Percentiles rank a stretch among this genome's conserved stretches.
Evolutionary conservation across 2,888 invertebrate species (phyloP).

Genomic region (Athalia circularis): DNA sequence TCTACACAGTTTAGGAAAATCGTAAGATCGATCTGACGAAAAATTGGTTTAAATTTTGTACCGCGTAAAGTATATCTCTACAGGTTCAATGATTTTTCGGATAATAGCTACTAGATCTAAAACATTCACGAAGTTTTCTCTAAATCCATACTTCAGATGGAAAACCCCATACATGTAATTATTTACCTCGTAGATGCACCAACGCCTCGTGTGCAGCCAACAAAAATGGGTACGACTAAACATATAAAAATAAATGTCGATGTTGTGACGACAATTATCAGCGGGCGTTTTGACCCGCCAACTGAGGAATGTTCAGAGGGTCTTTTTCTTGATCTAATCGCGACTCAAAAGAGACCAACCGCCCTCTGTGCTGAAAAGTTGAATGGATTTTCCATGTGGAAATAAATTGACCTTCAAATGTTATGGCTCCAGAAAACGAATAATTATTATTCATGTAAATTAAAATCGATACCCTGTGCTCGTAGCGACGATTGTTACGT

Average conservation of each 20-base stretch:
- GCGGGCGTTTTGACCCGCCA: not conserved
- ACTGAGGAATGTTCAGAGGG: conserved; percentile 8
- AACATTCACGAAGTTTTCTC: too few species aligned
- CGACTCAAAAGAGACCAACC: conserved; percentile 19
- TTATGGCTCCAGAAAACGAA: not conserved
- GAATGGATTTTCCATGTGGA: conserved; percentile 19
- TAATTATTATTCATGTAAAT: not conserved
- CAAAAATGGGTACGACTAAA: too few species aligned
- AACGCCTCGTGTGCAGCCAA: too few species aligned
- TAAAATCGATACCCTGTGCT: not conserved
- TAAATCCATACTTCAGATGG: too few species aligned
- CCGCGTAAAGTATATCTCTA: too few species aligned
- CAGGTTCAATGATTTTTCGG: too few species aligned
- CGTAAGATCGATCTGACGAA: not conserved
- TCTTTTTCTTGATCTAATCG: conserved; percentile 35
- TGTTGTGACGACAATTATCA: not conserved
- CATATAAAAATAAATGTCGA: not conserved
- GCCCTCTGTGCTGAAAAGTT: conserved; percentile 17
- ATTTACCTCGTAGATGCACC: too few species aligned
- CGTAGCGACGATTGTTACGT: too few species aligned
- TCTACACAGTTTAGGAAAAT: not conserved
- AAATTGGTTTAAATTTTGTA: too few species aligned
- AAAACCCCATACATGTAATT: too few species aligned
- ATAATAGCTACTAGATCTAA: too few species aligned
- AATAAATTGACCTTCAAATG: conserved; percentile 34